Conservation (phyloP, 1,140 invertebrate species). For the Antheraea mylitta region DNA sequence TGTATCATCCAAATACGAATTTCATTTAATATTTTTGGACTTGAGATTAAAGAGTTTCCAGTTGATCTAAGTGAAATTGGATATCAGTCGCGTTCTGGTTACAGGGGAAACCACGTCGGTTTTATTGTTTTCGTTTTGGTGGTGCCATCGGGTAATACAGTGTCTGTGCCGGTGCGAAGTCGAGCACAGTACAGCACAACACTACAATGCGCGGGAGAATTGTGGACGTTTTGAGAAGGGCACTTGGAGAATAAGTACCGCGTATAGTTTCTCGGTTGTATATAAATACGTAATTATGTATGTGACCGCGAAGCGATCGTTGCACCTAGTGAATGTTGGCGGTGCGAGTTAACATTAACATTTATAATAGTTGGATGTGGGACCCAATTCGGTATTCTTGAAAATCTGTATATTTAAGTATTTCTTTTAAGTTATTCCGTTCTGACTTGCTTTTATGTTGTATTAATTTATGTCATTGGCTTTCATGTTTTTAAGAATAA, state of each 20-base stretch:
- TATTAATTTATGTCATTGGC: conserved; percentile 27
- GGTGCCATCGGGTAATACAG: not conserved
- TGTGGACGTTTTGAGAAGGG: not conserved
- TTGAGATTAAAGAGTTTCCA: conserved; percentile 45
- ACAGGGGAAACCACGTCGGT: conserved; percentile 27
- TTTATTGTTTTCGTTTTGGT: conserved; percentile 33
- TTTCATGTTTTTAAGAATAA: conserved; percentile 19
- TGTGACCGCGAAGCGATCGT: conserved; percentile 45
- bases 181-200: not conserved
- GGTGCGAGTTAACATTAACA: conserved; percentile 54
- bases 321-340: conserved; percentile 72
- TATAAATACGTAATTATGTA: conserved; percentile 26
- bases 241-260: not conserved
- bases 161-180: not conserved
- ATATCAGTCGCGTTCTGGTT: conserved; percentile 40
- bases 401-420: conserved; percentile 66
- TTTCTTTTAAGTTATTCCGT: conserved; percentile 71
- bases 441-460: conserved; percentile 57
- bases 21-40: not conserved
- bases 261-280: not conserved
- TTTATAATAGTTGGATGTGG: conserved; percentile 63
- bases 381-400: conserved; percentile 68
- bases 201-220: not conserved
- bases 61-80: conserved; percentile 44
- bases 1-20: conserved; percentile 6